Conservation (phyloP, 2,797 vertebrate genomes). For the Acanthiza pusilla region DNA sequence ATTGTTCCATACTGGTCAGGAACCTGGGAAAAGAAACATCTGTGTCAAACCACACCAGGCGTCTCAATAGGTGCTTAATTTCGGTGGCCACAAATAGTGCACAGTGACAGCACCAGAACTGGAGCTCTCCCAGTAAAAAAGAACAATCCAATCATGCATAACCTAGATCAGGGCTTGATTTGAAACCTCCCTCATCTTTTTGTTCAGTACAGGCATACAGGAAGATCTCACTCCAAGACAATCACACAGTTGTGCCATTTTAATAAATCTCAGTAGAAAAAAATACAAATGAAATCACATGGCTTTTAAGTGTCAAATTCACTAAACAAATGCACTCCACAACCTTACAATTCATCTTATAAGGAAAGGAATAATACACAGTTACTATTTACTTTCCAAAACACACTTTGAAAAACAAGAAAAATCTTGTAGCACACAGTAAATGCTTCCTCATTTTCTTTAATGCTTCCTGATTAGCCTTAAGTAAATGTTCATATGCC, state of each 20-base stretch:
- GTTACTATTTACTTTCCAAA: neutral
- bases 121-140: neutral
- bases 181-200: neutral
- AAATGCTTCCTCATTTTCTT: neutral
- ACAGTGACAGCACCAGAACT: neutral
- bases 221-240: neutral
- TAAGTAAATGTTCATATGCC: neutral
- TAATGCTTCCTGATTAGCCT: neutral
- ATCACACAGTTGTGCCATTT: neutral
- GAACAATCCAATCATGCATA: neutral
- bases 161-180: neutral
- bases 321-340: neutral
- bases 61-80: neutral
- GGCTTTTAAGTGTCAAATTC: neutral
- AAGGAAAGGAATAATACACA: neutral
- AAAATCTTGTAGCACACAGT: neutral
- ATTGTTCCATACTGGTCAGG: slow-evolving; percentile 95
- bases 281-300: neutral
- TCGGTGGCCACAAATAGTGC: neutral
- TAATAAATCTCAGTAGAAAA: neutral
- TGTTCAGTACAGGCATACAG: neutral
- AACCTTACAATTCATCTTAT: neutral
- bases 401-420: neutral
- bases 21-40: slow-evolving; percentile 75
- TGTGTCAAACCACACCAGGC: neutral